A percentile compares a stretch with the other conserved stretches of the same genome.
These are phyloP conservation scores for Crax fasciolata DNA, from an alignment of 2,797 vertebrate species.

Conservation along the genomic window DNA sequence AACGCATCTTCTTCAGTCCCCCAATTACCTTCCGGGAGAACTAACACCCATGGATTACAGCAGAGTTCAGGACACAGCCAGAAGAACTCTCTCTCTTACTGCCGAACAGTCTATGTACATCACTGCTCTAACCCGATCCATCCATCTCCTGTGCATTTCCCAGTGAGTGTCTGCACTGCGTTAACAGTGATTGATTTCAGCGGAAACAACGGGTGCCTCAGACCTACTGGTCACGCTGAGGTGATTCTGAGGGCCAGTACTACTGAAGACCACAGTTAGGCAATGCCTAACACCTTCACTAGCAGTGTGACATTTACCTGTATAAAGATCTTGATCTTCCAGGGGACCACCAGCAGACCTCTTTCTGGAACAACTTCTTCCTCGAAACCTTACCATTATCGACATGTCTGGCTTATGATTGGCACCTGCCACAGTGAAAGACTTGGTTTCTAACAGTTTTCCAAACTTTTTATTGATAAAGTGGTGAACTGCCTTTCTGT, in stretches of 20 bases:
- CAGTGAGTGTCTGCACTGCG: not conserved
- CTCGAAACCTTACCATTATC: constrained; percentile 91
- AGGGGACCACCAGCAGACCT: constrained; percentile 79
- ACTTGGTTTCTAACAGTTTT: constrained; percentile 94
- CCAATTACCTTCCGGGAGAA: not conserved
- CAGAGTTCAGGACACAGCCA: not conserved
- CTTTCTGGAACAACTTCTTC: constrained; percentile 84
- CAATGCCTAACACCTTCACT: not conserved
- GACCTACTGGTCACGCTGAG: not conserved
- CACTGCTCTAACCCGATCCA: not conserved
- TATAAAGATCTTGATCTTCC: constrained; percentile 85
- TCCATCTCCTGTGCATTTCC: not conserved
- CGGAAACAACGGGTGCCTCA: not conserved
- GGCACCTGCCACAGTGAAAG: constrained; percentile 83
- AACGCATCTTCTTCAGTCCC: not conserved
- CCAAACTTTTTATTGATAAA: constrained; percentile 92
- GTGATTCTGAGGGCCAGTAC: not conserved
- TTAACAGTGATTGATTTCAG: not conserved
- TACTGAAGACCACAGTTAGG: not conserved
- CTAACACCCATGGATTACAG: not conserved
- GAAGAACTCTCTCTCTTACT: not conserved
- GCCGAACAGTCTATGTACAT: not conserved
- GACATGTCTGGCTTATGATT: constrained; percentile 59
- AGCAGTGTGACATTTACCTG: constrained; percentile 82
- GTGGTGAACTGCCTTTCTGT: constrained; percentile 92